Evolutionary conservation across 2,113 vertebrate genomes (phyloP).

Genomic region (Mugil cephalus): DNA sequence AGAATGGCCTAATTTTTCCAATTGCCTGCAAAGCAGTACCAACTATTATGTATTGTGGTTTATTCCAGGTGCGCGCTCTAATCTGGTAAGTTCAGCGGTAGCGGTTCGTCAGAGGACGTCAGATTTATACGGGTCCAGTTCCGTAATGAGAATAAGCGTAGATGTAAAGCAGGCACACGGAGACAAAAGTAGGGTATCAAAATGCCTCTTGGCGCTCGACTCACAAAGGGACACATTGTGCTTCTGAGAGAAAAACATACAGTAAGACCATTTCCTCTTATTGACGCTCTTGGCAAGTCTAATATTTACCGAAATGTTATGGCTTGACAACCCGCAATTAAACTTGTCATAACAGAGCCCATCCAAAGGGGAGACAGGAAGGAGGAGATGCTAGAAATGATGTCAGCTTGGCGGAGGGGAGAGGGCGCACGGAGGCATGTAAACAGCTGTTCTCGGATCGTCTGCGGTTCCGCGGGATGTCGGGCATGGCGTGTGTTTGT

Average conservation of each 20-base stretch:
- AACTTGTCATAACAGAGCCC: constrained; percentile 87
- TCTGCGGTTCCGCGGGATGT: constrained; percentile 53
- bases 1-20: neutral
- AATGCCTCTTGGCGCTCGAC: constrained; percentile 72
- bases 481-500: constrained; percentile 59
- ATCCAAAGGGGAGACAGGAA: constrained; percentile 82
- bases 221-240: constrained; percentile 83
- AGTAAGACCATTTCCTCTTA: constrained; percentile 80
- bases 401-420: constrained; percentile 73
- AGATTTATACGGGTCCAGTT: constrained; percentile 25
- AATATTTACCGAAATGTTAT: constrained; percentile 87
- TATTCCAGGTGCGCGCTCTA: constrained; percentile 8
- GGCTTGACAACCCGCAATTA: constrained; percentile 87
- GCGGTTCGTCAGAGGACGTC: neutral
- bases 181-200: constrained; percentile 70
- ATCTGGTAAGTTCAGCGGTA: constrained; percentile 6
- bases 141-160: constrained; percentile 29
- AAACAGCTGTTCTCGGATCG: constrained; percentile 82
- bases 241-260: constrained; percentile 66
- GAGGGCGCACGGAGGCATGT: constrained; percentile 61
- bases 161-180: constrained; percentile 28
- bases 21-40: neutral
- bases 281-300: constrained; percentile 82
- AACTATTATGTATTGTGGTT: neutral
- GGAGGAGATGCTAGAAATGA: constrained; percentile 79